A percentile compares a stretch with the other conserved stretches of the same genome.
Evolutionary conservation across 2,888 invertebrate genomes (phyloP).

Genomic region (Rhamnusium bicolor): DNA sequence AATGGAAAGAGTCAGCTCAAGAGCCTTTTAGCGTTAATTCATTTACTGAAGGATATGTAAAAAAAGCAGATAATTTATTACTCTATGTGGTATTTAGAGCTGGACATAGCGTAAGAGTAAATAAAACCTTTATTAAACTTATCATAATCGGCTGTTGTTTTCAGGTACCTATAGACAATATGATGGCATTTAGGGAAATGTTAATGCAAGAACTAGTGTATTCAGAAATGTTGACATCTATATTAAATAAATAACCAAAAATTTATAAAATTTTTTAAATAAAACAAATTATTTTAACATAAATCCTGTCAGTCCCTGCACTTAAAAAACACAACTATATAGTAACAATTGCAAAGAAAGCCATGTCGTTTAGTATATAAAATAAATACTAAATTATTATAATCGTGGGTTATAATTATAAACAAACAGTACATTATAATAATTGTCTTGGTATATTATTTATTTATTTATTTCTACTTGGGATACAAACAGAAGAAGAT

Average conservation of each 20-base stretch:
- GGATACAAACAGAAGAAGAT: too few species aligned
- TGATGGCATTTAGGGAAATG: conserved; percentile 58
- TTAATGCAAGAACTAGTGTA: conserved; percentile 55
- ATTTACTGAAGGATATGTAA: conserved; percentile 80
- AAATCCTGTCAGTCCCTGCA: not conserved
- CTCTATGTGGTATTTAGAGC: conserved; percentile 84
- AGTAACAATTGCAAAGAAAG: too few species aligned
- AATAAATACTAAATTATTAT: too few species aligned
- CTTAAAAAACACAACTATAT: too few species aligned
- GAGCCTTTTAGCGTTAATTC: conserved; percentile 75
- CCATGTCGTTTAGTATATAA: too few species aligned
- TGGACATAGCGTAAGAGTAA: conserved; percentile 79
- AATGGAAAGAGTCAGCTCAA: conserved; percentile 63
- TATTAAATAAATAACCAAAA: conserved; percentile 16
- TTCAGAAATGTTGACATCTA: conserved; percentile 21
- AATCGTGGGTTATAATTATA: too few species aligned
- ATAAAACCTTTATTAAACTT: too few species aligned
- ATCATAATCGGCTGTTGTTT: too few species aligned
- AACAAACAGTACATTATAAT: too few species aligned
- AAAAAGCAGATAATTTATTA: conserved; percentile 77
- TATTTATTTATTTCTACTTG: too few species aligned
- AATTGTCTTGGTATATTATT: too few species aligned
- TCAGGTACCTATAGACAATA: conserved; percentile 60
- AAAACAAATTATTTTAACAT: not conserved
- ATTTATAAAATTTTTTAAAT: not conserved